These are phyloP conservation scores for Octonoba sinensis DNA, from an alignment of 2,888 invertebrate genomes.

Conservation along the genomic window DNA sequence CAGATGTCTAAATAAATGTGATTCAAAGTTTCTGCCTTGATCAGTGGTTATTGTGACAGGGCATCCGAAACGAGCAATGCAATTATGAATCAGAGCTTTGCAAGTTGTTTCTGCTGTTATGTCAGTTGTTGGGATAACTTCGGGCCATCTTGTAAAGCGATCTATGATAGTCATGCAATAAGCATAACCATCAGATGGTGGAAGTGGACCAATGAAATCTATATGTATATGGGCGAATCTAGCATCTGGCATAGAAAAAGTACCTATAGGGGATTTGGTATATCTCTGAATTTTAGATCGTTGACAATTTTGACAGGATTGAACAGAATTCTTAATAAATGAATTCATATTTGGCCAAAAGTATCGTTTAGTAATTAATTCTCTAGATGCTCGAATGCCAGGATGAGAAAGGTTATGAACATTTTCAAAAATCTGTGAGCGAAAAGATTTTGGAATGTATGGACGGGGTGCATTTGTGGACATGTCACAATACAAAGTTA, in stretches of 20 bases:
- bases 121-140: conserved; percentile 8
- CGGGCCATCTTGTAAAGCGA: conserved; percentile 14
- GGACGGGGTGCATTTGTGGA: not conserved
- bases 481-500: not conserved
- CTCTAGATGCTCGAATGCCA: conserved; percentile 6
- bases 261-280: conserved; percentile 11
- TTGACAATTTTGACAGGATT: not conserved
- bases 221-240: conserved; percentile 5
- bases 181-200: not conserved
- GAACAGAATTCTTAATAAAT: too few relatives aligned
- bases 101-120: conserved; percentile 6
- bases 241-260: conserved; percentile 13
- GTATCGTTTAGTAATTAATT: conserved; percentile 19
- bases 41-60: conserved; percentile 69
- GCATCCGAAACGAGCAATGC: conserved; percentile 71
- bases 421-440: not conserved
- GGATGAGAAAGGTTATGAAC: conserved; percentile 16
- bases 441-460: not conserved
- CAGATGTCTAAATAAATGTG: too few relatives aligned
- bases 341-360: conserved; percentile 7
- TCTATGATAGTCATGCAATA: conserved; percentile 17
- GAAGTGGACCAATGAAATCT: conserved; percentile 10
- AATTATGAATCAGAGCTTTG: conserved; percentile 69
- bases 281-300: conserved; percentile 5
- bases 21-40: conserved; percentile 68